Conservation (phyloP, 2,113 vertebrate species). For the Poecilia latipinna region DNA sequence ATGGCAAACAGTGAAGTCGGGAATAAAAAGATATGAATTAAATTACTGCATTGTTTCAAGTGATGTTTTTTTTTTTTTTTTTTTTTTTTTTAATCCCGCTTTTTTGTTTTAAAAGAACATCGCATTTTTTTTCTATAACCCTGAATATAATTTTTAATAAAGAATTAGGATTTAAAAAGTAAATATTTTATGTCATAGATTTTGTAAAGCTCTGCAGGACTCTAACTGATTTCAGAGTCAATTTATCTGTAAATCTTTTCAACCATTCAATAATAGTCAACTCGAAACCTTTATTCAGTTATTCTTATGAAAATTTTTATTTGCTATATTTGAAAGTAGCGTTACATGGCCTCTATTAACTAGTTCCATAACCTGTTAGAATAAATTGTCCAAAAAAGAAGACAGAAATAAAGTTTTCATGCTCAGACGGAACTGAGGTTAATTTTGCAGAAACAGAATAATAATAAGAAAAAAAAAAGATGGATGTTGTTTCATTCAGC, state of each 20-base stretch:
- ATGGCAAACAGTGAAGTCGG: background rate
- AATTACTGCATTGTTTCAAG: background rate
- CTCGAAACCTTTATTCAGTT: background rate
- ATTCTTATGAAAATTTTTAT: background rate
- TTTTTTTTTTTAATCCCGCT: too few species aligned
- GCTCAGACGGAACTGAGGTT: constrained; percentile 11
- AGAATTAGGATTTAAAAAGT: too few species aligned
- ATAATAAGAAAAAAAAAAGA: constrained; percentile 22
- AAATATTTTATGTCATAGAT: too few species aligned
- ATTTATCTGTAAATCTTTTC: too few species aligned
- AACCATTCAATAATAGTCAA: too few species aligned
- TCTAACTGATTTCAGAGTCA: too few species aligned
- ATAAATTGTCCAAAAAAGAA: background rate
- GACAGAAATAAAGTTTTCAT: background rate
- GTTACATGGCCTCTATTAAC: background rate
- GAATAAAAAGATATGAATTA: background rate
- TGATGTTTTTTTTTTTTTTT: too few species aligned
- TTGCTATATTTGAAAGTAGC: background rate
- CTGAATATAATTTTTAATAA: too few species aligned
- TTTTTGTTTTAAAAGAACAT: too few species aligned
- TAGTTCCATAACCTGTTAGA: background rate
- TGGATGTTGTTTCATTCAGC: constrained; percentile 22
- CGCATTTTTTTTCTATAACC: too few species aligned
- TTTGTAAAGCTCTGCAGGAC: too few species aligned
- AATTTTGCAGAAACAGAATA: background rate